phyloP scores from a whole-genome alignment of 2,113 vertebrate genomes.

The Dicerorhinus sumatrensis region DNA sequence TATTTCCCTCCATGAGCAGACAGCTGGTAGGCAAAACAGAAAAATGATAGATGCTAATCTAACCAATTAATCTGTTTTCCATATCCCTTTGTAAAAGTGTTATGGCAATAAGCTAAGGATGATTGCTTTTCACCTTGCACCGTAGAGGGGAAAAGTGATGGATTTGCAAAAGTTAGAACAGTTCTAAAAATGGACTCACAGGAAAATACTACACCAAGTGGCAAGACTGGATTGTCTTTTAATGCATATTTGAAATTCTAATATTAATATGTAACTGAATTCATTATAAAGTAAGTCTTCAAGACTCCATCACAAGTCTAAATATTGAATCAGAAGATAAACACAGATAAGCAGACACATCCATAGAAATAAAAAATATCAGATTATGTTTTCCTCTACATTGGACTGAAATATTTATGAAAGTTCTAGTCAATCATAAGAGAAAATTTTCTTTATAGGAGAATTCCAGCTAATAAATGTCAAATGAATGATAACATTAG shows the following conservation, averaged over 20 bases:
- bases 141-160: background rate
- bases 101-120: constrained; percentile 67
- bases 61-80: constrained; percentile 59
- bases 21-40: constrained; percentile 64
- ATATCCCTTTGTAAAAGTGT: constrained; percentile 37
- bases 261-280: constrained; percentile 23
- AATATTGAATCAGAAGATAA: constrained; percentile 33
- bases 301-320: constrained; percentile 11
- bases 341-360: background rate
- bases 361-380: constrained; percentile 16
- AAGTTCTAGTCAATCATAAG: background rate
- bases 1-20: constrained; percentile 53
- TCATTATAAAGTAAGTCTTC: background rate
- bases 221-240: background rate
- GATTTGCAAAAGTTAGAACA: background rate
- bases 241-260: constrained; percentile 10
- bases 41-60: constrained; percentile 62
- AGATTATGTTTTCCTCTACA: background rate
- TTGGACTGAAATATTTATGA: constrained; percentile 9
- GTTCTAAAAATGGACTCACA: constrained; percentile 39
- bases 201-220: background rate
- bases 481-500: background rate
- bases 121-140: constrained; percentile 68
- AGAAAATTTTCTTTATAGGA: background rate
- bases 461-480: background rate